Evolutionary conservation across 2,113 vertebrate genomes (phyloP).

Genomic region (Prunella himalayana): DNA sequence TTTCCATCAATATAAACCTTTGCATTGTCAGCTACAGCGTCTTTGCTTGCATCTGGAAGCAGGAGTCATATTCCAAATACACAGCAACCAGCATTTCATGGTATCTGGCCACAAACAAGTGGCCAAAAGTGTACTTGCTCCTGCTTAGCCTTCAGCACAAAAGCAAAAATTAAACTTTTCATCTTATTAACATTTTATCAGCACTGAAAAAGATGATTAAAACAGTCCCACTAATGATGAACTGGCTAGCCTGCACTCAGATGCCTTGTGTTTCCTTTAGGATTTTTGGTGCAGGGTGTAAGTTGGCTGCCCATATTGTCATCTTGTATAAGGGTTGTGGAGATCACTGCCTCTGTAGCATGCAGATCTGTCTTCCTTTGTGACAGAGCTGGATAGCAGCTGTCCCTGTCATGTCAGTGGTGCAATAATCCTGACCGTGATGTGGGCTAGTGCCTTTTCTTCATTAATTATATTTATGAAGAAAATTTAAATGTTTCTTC

Average conservation of each 20-base stretch:
- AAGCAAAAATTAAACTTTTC: background rate
- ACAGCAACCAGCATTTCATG: background rate
- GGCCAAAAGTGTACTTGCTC: background rate
- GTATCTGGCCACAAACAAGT: background rate
- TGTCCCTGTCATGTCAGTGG: background rate
- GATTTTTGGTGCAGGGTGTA: background rate
- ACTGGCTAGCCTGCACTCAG: background rate
- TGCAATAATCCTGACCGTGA: background rate
- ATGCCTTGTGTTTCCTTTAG: background rate
- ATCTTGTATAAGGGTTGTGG: background rate
- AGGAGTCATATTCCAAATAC: background rate
- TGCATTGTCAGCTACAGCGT: background rate
- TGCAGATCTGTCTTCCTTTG: background rate
- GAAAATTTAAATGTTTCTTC: conserved; percentile 4
- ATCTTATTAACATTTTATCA: background rate
- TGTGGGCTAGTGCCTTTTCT: conserved; percentile 34
- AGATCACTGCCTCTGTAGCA: background rate
- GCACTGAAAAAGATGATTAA: background rate
- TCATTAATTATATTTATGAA: background rate
- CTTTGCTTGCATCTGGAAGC: background rate
- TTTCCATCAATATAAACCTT: background rate
- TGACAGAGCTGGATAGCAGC: background rate
- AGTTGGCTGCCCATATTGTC: background rate
- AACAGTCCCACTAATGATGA: background rate
- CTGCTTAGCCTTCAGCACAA: background rate